These are phyloP conservation scores for Ectropis crepuscularia DNA, from an alignment of 2,888 invertebrate species.

Conservation along the genomic window DNA sequence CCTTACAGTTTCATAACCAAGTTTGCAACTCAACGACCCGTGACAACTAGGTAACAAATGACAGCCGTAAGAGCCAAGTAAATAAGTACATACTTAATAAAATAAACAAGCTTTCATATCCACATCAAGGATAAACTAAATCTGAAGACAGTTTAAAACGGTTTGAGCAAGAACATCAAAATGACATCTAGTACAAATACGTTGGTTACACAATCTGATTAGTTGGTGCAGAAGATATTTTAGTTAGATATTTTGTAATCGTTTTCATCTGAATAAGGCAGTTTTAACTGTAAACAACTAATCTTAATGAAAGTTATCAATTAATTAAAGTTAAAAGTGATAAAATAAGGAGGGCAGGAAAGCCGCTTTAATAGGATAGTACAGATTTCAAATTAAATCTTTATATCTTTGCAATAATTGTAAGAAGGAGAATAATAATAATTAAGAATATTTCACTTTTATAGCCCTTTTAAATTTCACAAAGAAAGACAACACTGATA, in stretches of 20 bases:
- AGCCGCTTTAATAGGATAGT: no score
- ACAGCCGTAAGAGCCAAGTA: constrained; percentile 9
- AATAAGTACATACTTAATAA: constrained; percentile 13
- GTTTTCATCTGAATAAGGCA: neutral
- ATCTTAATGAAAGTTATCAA: no score
- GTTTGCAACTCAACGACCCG: neutral
- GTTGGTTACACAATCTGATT: constrained; percentile 33
- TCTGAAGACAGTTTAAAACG: constrained; percentile 33
- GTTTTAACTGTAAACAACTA: neutral
- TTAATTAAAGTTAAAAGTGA: no score
- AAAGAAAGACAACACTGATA: no score
- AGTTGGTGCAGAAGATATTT: constrained; percentile 10
- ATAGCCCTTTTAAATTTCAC: no score
- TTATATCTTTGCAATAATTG: no score
- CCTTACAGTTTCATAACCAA: neutral
- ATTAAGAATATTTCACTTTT: no score
- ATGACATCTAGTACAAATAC: constrained; percentile 37
- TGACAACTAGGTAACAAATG: constrained; percentile 14
- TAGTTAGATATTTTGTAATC: neutral
- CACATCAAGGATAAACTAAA: constrained; percentile 32
- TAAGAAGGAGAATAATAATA: no score
- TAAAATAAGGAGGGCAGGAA: no score
- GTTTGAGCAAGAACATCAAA: constrained; percentile 38
- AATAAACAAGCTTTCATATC: constrained; percentile 24
- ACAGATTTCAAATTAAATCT: no score